A percentile compares a stretch with the other conserved stretches of the same genome.
phyloP scores from a whole-genome alignment of 2,797 vertebrate species.

The Bradypus variegatus region DNA sequence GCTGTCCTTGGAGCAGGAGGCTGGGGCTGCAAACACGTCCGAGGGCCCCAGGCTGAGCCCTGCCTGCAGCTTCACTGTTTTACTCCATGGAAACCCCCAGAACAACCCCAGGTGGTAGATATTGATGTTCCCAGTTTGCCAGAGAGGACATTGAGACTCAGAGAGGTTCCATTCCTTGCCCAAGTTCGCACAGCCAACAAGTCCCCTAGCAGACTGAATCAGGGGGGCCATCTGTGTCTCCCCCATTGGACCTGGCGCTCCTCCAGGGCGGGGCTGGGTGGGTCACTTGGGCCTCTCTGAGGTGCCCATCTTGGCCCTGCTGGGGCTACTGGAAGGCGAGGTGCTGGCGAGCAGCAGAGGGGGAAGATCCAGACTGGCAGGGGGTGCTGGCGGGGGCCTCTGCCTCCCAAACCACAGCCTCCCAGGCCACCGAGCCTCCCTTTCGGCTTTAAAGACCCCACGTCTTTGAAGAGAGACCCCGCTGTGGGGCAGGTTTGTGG shows the following conservation, averaged over 20 bases:
- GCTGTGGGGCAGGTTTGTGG: constrained; percentile 65
- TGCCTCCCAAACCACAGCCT: constrained; percentile 39
- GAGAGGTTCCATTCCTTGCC: neutral
- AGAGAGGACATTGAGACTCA: neutral
- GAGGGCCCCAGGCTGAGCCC: neutral
- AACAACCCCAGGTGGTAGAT: neutral
- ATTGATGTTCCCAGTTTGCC: neutral
- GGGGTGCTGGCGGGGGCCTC: neutral
- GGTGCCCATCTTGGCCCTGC: neutral
- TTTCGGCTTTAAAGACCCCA: constrained; percentile 47
- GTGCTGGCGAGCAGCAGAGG: neutral
- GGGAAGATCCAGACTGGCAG: neutral
- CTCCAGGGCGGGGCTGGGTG: neutral
- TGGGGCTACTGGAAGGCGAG: neutral
- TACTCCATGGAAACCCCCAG: neutral
- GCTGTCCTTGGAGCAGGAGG: neutral
- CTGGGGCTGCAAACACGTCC: neutral
- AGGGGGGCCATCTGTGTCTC: neutral
- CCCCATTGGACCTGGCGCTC: neutral
- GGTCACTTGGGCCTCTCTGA: neutral
- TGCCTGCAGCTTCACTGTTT: neutral
- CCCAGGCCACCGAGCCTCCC: constrained; percentile 42
- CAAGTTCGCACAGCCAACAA: neutral
- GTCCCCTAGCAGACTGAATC: neutral
- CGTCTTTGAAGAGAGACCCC: constrained; percentile 70